These are phyloP conservation scores for Dromiciops gliroides DNA, from an alignment of 2,113 vertebrate genomes.

Conservation along the genomic window DNA sequence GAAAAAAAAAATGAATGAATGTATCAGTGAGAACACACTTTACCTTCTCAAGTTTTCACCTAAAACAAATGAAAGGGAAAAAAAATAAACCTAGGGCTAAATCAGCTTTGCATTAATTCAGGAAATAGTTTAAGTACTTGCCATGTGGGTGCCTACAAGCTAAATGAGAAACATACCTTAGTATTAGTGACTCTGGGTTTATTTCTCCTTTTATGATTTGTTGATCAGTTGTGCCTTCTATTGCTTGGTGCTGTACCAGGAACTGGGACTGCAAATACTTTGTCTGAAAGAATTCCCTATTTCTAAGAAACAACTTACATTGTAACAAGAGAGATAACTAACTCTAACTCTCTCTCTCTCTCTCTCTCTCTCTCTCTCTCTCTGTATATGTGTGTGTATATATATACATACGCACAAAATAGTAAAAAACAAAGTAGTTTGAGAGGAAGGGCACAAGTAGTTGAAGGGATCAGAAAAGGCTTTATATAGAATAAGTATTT, in stretches of 20 bases:
- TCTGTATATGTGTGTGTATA: too few relatives aligned
- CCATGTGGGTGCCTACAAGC: not conserved
- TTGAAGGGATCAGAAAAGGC: not conserved
- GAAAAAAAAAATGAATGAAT: not conserved
- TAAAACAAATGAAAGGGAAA: not conserved
- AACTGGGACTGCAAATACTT: not conserved
- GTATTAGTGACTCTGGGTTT: not conserved
- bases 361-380: too few relatives aligned
- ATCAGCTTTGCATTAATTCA: not conserved
- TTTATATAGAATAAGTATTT: not conserved
- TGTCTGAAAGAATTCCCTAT: not conserved
- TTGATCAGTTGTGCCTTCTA: not conserved
- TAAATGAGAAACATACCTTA: not conserved
- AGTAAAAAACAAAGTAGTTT: not conserved
- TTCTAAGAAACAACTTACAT: not conserved
- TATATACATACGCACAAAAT: not conserved
- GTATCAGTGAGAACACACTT: not conserved
- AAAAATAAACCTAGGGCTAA: not conserved
- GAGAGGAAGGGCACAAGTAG: not conserved
- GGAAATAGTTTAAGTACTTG: not conserved
- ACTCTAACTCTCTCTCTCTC: too few relatives aligned
- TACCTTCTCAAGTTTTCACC: not conserved
- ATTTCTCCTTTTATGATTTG: not conserved
- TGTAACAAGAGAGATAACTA: not conserved
- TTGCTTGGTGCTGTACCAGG: not conserved